Evolutionary conservation across 2,797 vertebrate genomes (phyloP).

Genomic region (Ispidina picta): DNA sequence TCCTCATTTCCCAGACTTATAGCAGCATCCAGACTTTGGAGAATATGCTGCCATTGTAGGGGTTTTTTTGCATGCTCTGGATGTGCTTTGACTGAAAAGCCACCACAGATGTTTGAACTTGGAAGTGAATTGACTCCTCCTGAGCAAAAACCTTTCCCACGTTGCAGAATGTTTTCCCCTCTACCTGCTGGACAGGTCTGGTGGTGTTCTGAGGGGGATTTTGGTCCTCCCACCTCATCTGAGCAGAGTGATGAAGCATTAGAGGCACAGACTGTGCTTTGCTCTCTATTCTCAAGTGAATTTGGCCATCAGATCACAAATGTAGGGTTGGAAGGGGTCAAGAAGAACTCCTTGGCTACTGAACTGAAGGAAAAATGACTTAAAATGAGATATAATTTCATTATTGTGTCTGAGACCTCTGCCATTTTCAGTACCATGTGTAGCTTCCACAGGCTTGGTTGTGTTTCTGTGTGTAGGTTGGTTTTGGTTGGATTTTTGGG

Average conservation of each 20-base stretch:
- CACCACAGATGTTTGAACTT: conserved; percentile 14
- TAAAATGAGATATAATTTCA: neutral
- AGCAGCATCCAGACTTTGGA: conserved; percentile 50
- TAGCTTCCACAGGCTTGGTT: neutral
- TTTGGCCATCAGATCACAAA: neutral
- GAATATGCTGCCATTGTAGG: conserved; percentile 28
- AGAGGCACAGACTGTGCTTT: neutral
- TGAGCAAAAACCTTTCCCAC: neutral
- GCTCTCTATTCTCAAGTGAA: neutral
- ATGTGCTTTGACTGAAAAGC: conserved; percentile 5
- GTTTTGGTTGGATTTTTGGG: neutral
- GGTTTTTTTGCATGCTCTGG: neutral
- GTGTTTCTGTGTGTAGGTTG: neutral
- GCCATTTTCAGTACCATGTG: neutral
- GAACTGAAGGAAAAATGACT: neutral
- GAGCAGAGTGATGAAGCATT: neutral
- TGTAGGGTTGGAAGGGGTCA: neutral
- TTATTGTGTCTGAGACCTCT: neutral
- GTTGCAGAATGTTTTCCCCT: neutral
- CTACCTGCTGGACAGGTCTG: neutral
- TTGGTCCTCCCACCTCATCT: neutral
- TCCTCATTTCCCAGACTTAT: conserved; percentile 44
- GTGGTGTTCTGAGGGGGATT: neutral
- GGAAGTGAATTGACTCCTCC: neutral
- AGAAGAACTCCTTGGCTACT: neutral